These are phyloP conservation scores for Lophura nycthemera DNA, from an alignment of 2,113 vertebrate genomes.

Conservation along the genomic window DNA sequence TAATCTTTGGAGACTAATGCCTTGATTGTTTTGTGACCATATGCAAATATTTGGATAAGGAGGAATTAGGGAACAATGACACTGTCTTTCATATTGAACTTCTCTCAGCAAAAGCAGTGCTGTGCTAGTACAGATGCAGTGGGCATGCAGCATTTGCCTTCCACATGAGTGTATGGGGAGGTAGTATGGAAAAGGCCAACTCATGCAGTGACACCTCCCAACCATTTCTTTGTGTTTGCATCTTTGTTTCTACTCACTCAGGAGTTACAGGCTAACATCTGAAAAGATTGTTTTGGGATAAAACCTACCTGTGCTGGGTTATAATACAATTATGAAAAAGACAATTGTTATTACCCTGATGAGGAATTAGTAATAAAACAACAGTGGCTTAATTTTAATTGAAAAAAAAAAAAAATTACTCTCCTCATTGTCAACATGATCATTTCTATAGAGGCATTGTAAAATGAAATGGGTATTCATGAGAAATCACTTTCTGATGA, in stretches of 20 bases:
- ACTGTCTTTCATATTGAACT: not conserved
- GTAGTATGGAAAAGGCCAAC: not conserved
- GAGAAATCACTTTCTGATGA: not conserved
- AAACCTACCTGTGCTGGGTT: not conserved
- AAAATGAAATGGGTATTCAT: not conserved
- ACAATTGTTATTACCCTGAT: not conserved
- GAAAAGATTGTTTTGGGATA: not conserved
- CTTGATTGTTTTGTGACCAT: not conserved
- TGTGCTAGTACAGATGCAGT: not conserved
- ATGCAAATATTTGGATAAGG: not conserved
- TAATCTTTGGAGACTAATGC: not conserved
- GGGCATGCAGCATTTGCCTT: not conserved
- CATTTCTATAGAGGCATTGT: not conserved
- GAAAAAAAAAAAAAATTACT: not conserved
- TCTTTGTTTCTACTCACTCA: not conserved
- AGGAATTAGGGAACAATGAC: not conserved
- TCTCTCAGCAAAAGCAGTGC: not conserved
- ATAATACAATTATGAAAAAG: not conserved
- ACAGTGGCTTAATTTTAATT: not conserved
- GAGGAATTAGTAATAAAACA: not conserved
- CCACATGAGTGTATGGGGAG: fast-evolving
- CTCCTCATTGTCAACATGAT: not conserved
- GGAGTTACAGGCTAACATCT: not conserved
- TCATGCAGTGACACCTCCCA: not conserved
- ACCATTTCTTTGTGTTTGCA: not conserved